Conservation (phyloP, 2,113 vertebrate species). For the Sander lucioperca region DNA sequence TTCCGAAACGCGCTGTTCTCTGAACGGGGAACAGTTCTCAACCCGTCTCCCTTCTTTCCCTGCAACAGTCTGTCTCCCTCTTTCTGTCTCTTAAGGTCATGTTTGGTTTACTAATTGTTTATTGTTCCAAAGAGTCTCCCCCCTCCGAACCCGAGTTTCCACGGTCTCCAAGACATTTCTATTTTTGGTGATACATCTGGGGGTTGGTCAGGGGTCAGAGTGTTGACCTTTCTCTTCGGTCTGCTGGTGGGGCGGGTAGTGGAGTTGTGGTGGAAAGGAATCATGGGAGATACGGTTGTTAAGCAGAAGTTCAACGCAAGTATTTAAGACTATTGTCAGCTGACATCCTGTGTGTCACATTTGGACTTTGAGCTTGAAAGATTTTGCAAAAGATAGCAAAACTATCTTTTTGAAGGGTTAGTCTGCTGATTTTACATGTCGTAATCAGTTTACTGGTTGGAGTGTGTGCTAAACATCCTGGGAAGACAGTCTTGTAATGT, state of each 20-base stretch:
- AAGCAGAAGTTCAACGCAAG: slow-evolving; percentile 22
- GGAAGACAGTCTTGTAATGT: not conserved
- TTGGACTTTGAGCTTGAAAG: slow-evolving; percentile 16
- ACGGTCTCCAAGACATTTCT: slow-evolving; percentile 53
- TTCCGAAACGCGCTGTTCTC: slow-evolving; percentile 18
- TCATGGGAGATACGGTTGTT: slow-evolving; percentile 50
- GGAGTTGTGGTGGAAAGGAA: not conserved
- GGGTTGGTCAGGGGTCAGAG: slow-evolving; percentile 20
- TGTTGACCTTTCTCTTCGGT: slow-evolving; percentile 65
- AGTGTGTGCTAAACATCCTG: not conserved
- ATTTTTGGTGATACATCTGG: slow-evolving; percentile 74
- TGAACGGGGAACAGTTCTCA: slow-evolving; percentile 29
- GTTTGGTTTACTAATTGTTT: slow-evolving; percentile 71
- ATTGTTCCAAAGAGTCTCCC: slow-evolving; percentile 58
- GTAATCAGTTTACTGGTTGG: not conserved
- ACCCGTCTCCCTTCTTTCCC: slow-evolving; percentile 3
- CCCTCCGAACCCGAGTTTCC: slow-evolving; percentile 46
- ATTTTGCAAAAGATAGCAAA: not conserved
- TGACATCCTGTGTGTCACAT: slow-evolving; percentile 42
- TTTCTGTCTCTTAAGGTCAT: slow-evolving; percentile 46
- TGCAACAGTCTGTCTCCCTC: slow-evolving; percentile 32
- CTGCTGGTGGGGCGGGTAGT: slow-evolving; percentile 18
- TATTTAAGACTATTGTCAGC: slow-evolving; percentile 24
- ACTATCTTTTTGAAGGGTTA: not conserved
- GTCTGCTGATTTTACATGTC: not conserved